Base-by-base conservation (phyloP, 2,113 vertebrate species). In the Limanda limanda region DNA sequence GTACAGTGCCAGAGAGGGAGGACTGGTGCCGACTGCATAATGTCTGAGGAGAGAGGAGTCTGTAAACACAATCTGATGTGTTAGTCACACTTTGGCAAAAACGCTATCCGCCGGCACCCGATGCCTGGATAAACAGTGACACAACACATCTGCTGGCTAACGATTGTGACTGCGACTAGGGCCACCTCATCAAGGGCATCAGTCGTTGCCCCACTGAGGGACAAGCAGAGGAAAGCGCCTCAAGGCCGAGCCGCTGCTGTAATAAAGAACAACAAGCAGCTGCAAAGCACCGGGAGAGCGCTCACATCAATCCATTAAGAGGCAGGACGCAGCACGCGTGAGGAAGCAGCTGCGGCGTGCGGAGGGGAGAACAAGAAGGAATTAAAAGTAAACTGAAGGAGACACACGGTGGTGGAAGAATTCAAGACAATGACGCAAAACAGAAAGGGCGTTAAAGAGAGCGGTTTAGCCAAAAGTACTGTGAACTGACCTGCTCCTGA, bases 251-350 rank as follows among this genome's bases (percentile, higher is more conserved):
- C 61, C 76, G 79, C 81, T 78, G 68, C 86, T 24, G 70, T 79
- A 85, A 84, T 86, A 81, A 89, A 86, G 81, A 84, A 88, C 83
- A 90, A 88, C 85, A 87, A 84, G 82, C 84, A 89, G 82, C 18
- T 62, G 59, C 35, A 8, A 3, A 61, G 18, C 20, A n/a, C 59
- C 74, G 8, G 82, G 88, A 86, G 85, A 91, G 81, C 89, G 86
- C 86, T 88, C 87, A 75, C 69, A 88, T 89, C 75, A 88, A 91
- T 86, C 87, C 74, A 86, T 90, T 89, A 87, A 74, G 86, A 86
- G 76, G 71, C 80, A 57, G 74, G 84, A 74, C 56, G 40, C 82
- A 78, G 88, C 83, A 80, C 52, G 47, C 52, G 62, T 11, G 76
- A 78, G 74, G 81, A 88, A 81, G 89, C 82, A 86, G 79, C 85